Percentiles rank a stretch among this genome's conserved stretches.
Evolutionary conservation across 1,140 invertebrate species (phyloP).

Genomic region (Ips typographus): DNA sequence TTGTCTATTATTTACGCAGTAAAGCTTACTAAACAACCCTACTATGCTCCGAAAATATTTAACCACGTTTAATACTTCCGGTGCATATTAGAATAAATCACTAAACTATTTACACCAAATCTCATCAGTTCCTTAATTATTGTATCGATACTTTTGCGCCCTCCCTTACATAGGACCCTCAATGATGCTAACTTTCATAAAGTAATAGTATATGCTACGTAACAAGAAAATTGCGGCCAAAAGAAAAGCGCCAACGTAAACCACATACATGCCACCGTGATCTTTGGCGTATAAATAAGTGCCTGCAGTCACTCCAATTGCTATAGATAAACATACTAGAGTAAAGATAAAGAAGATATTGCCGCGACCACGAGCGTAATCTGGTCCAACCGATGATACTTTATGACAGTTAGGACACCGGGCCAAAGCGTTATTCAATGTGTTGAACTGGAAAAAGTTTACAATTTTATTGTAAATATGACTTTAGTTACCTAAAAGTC

Average conservation of each 20-base stretch:
- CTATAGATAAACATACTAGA: slow-evolving; percentile 70
- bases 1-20: too few relatives aligned
- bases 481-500: too few relatives aligned
- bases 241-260: slow-evolving; percentile 80
- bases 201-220: slow-evolving; percentile 84
- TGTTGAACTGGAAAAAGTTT: slow-evolving; percentile 78
- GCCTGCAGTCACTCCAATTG: slow-evolving; percentile 75
- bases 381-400: slow-evolving; percentile 86
- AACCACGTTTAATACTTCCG: too few relatives aligned
- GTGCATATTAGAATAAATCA: too few relatives aligned
- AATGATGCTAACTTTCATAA: slow-evolving; percentile 86
- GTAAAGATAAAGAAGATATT: slow-evolving; percentile 79
- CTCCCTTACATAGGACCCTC: slow-evolving; percentile 73
- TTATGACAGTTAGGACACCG: slow-evolving; percentile 94
- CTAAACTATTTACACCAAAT: too few relatives aligned
- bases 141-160: too few relatives aligned
- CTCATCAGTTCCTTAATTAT: too few relatives aligned
- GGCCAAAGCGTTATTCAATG: slow-evolving; percentile 89
- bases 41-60: too few relatives aligned
- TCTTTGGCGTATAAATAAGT: slow-evolving; percentile 59
- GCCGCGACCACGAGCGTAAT: slow-evolving; percentile 77
- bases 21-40: too few relatives aligned
- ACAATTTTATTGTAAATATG: neutral
- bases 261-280: slow-evolving; percentile 78
- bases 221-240: slow-evolving; percentile 71